Percentiles rank a stretch among this genome's conserved stretches.
Conservation (phyloP, 2,888 invertebrate species). For the Clanis bilineata region DNA sequence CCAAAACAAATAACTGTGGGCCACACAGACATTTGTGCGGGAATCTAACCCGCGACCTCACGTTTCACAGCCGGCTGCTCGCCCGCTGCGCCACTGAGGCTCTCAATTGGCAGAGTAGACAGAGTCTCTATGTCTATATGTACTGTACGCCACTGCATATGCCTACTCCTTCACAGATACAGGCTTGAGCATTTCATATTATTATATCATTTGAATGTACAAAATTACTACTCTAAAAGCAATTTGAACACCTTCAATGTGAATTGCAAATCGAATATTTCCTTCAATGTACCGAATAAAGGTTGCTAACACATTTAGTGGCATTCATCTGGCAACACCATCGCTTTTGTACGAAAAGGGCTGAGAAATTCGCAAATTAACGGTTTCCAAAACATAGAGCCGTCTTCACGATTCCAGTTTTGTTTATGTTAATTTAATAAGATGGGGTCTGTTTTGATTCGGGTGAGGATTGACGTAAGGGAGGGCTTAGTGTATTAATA, state of each 20-base stretch:
- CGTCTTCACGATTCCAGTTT: conserved; percentile 58
- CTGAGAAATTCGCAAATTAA: conserved; percentile 53
- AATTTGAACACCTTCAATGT: conserved; percentile 13
- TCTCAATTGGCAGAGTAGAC: no score
- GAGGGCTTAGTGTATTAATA: neutral
- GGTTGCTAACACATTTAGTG: conserved; percentile 58
- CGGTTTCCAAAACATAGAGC: conserved; percentile 72
- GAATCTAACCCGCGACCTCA: no score
- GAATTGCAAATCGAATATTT: conserved; percentile 16
- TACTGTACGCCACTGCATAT: no score
- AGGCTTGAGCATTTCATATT: no score
- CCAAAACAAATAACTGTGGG: no score
- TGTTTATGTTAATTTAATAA: conserved; percentile 77
- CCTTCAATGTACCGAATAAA: conserved; percentile 35
- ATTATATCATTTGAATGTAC: no score
- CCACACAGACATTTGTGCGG: no score
- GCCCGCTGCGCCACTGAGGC: no score
- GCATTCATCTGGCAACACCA: conserved; percentile 55
- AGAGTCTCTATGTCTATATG: no score
- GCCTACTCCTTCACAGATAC: no score
- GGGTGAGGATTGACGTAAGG: neutral
- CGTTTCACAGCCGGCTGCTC: no score
- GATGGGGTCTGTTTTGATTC: conserved; percentile 33
- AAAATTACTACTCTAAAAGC: neutral
- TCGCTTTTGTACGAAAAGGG: conserved; percentile 33